phyloP scores from a whole-genome alignment of 2,113 vertebrate genomes.

The Epinephelus moara region DNA sequence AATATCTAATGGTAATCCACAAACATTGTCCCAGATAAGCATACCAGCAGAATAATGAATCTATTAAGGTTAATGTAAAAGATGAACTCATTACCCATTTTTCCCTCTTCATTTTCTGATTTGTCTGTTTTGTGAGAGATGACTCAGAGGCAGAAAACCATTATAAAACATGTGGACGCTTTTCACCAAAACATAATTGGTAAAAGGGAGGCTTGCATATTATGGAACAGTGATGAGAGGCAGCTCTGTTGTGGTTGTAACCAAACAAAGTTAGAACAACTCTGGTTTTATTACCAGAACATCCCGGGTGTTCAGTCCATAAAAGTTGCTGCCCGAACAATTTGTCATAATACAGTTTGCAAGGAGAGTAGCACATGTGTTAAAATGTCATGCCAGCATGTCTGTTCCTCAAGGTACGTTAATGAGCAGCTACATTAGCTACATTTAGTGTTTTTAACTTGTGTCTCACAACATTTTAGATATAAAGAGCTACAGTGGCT shows the following conservation, averaged over 20 bases:
- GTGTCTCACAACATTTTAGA: not conserved
- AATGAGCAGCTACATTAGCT: not conserved
- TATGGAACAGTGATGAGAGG: not conserved
- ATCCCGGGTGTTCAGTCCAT: not conserved
- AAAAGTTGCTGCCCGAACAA: not conserved
- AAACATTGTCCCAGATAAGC: not conserved
- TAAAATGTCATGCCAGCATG: not conserved
- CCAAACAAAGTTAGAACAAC: not conserved
- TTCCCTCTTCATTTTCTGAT: not conserved
- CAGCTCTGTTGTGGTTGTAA: not conserved
- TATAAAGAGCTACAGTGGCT: not conserved
- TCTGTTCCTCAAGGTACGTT: not conserved
- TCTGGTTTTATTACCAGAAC: not conserved
- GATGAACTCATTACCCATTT: not conserved
- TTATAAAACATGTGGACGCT: not conserved
- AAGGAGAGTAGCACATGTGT: not conserved
- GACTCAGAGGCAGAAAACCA: not conserved
- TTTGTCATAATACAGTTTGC: not conserved
- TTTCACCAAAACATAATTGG: not conserved
- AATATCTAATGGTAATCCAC: not conserved
- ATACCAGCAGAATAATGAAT: not conserved
- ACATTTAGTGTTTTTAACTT: not conserved
- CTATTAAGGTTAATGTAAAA: not conserved
- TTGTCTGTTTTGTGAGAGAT: not conserved
- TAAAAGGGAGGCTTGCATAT: not conserved